phyloP scores from a whole-genome alignment of 1,140 invertebrate species.

The Catajapyx aquilonaris region DNA sequence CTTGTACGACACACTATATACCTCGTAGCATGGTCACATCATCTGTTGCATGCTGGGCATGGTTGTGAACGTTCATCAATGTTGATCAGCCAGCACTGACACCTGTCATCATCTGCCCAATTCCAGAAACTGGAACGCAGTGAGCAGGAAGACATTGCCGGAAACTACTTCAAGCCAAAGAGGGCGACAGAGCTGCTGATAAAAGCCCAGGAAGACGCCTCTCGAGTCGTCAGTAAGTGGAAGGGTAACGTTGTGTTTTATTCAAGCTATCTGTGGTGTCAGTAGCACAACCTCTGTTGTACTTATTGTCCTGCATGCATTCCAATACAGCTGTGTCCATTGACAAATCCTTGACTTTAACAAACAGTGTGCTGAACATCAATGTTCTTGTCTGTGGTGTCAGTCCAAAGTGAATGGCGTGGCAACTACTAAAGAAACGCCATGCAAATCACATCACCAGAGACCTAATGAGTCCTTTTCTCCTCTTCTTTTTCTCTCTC shows the following conservation, averaged over 20 bases:
- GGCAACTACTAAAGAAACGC: background rate
- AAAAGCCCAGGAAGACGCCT: constrained; percentile 24
- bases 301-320: background rate
- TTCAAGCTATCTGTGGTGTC: no score
- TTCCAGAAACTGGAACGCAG: constrained; percentile 32
- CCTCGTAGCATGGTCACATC: no score
- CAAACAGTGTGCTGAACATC: background rate
- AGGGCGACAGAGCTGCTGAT: constrained; percentile 33
- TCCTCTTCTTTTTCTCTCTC: no score
- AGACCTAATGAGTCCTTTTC: no score
- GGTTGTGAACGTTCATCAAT: no score
- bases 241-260: no score
- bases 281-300: no score
- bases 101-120: no score
- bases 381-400: background rate
- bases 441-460: no score
- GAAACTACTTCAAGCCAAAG: constrained; percentile 46
- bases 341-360: background rate
- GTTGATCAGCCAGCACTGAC: no score
- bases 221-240: constrained; percentile 26
- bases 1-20: background rate
- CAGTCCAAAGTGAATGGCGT: background rate
- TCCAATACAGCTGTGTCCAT: background rate
- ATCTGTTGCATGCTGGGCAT: no score
- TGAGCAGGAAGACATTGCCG: constrained; percentile 38